Conservation (phyloP, 1,140 invertebrate species). For the Leptestheria dahalacensis region DNA sequence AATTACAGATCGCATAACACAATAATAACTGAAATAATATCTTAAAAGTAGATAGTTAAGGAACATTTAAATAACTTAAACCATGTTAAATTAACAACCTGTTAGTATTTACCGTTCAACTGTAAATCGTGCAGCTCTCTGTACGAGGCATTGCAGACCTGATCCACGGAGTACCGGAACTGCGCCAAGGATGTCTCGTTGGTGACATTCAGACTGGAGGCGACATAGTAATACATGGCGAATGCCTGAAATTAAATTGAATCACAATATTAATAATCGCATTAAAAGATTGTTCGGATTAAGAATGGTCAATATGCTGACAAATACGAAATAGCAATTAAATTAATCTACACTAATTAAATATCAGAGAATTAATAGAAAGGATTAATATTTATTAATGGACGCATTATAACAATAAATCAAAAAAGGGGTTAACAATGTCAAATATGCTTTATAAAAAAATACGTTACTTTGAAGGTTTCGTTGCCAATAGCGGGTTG, state of each 20-base stretch:
- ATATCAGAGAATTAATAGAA: too few relatives aligned
- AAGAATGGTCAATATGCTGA: too few relatives aligned
- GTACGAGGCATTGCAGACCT: conserved; percentile 24
- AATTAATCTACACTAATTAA: too few relatives aligned
- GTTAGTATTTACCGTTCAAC: conserved; percentile 10
- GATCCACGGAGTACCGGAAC: conserved; percentile 19
- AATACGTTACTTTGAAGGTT: conserved; percentile 14
- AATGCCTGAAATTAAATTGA: neutral
- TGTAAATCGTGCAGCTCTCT: conserved; percentile 14
- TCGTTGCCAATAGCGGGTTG: conserved; percentile 11
- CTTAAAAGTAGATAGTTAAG: neutral
- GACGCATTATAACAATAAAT: too few relatives aligned
- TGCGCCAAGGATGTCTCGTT: conserved; percentile 18
- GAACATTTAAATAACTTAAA: too few relatives aligned
- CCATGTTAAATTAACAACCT: neutral
- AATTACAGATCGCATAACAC: neutral
- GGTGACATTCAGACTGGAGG: conserved; percentile 30
- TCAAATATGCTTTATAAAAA: neutral
- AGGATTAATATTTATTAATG: too few relatives aligned
- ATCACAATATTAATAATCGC: neutral
- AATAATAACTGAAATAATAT: neutral
- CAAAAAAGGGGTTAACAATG: too few relatives aligned
- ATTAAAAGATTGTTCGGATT: too few relatives aligned
- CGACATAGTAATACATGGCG: conserved; percentile 24
- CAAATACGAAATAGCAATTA: too few relatives aligned